Percentiles rank a stretch among this genome's conserved stretches.
phyloP scores from a whole-genome alignment of 2,113 vertebrate genomes.

The Plotosus lineatus region DNA sequence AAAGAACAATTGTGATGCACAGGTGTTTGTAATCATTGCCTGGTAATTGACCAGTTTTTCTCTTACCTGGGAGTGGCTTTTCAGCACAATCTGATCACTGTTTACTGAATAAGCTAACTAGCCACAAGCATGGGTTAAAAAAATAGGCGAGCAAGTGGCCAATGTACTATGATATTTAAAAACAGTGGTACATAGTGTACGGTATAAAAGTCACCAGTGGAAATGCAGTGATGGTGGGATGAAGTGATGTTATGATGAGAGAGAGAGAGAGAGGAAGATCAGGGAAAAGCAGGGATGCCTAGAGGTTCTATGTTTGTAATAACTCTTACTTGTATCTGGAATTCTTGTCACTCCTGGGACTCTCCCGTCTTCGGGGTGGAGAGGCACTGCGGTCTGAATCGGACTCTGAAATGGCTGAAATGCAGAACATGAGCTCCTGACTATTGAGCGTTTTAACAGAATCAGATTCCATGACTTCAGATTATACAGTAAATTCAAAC shows the following conservation, averaged over 20 bases:
- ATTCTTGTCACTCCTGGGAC: slow-evolving; percentile 55
- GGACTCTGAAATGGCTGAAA: slow-evolving; percentile 65
- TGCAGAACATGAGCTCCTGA: not conserved
- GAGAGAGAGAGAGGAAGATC: not conserved
- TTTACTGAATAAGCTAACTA: not conserved
- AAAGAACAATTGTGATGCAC: too few relatives aligned
- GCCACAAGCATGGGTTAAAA: not conserved
- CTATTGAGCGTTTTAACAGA: not conserved
- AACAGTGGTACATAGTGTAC: not conserved
- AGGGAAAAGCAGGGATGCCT: not conserved
- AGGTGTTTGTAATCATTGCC: not conserved
- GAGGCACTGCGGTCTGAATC: slow-evolving; percentile 72
- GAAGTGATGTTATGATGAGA: not conserved
- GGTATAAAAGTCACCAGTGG: not conserved
- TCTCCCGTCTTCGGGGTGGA: slow-evolving; percentile 57
- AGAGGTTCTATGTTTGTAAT: not conserved
- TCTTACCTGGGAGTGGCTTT: not conserved
- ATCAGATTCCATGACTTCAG: not conserved
- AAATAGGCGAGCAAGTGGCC: not conserved
- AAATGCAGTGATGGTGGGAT: not conserved
- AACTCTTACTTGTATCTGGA: slow-evolving; percentile 71
- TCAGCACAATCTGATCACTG: not conserved
- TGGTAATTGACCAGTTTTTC: not conserved
- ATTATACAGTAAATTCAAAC: not conserved
- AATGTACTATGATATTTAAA: not conserved